phyloP scores from a whole-genome alignment of 2,113 vertebrate genomes.

The Tor tambroides region DNA sequence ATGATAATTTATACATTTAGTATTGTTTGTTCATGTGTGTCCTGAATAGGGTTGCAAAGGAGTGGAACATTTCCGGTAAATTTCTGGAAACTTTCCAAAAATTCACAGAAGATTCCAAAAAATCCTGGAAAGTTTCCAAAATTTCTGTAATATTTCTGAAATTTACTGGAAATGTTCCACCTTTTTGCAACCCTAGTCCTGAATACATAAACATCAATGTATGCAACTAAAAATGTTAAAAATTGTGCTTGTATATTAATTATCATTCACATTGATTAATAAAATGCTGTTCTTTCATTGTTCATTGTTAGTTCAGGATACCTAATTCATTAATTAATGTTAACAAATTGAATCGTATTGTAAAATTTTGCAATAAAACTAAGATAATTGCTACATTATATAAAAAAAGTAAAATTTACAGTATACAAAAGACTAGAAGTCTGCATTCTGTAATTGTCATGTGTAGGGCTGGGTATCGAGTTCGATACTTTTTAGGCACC shows the following conservation, averaged over 20 bases:
- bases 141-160: too few species aligned
- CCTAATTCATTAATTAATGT: neutral
- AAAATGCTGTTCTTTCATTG: neutral
- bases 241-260: neutral
- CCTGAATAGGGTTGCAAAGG: too few species aligned
- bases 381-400: neutral
- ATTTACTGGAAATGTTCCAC: too few species aligned
- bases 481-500: too few species aligned
- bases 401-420: neutral
- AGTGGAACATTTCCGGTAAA: too few species aligned
- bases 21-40: neutral
- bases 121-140: too few species aligned
- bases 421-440: neutral
- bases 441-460: neutral
- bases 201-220: neutral
- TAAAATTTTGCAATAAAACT: neutral
- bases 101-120: too few species aligned
- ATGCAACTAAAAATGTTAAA: neutral
- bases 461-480: too few species aligned
- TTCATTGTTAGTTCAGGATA: neutral
- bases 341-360: neutral
- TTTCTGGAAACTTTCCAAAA: too few species aligned
- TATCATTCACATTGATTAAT: neutral
- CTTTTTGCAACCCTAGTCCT: too few species aligned
- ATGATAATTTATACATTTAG: neutral